Percentiles rank a stretch among this genome's conserved stretches.
phyloP scores from a whole-genome alignment of 2,113 vertebrate species.

The Boulengeromyrus knoepffleri region DNA sequence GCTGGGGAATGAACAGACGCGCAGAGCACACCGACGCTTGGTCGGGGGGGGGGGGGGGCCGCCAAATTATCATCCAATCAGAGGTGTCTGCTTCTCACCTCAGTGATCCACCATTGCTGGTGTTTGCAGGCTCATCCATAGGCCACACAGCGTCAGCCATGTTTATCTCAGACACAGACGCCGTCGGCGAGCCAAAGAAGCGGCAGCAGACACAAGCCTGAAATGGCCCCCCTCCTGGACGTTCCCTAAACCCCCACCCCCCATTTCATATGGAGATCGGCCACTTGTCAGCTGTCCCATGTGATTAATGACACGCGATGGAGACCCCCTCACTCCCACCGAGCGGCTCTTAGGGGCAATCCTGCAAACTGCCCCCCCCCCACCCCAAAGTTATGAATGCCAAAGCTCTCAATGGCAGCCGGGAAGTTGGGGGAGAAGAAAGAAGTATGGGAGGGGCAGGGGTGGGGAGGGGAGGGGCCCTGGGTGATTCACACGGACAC shows the following conservation, averaged over 20 bases:
- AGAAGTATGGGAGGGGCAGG: neutral
- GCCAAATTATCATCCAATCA: neutral
- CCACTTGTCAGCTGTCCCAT: slow-evolving; percentile 51
- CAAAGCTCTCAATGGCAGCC: neutral
- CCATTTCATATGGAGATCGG: slow-evolving; percentile 59
- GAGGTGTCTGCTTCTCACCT: neutral
- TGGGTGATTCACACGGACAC: neutral
- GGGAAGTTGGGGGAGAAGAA: neutral
- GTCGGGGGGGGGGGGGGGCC: neutral
- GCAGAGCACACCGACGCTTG: neutral
- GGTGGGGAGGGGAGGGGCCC: neutral
- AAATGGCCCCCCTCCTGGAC: neutral
- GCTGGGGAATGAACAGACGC: neutral
- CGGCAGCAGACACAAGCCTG: neutral
- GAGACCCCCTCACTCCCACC: slow-evolving; percentile 56
- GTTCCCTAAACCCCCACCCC: neutral
- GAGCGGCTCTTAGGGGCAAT: slow-evolving; percentile 42
- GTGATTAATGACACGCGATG: slow-evolving; percentile 56
- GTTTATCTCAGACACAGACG: neutral
- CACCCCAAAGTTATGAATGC: neutral
- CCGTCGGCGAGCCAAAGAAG: neutral
- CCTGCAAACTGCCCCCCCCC: neutral
- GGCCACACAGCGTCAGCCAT: neutral
- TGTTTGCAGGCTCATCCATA: neutral
- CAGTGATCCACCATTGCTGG: neutral